These are phyloP conservation scores for Dicranocentrus wangi DNA, from an alignment of 2,888 invertebrate genomes.

Conservation along the genomic window DNA sequence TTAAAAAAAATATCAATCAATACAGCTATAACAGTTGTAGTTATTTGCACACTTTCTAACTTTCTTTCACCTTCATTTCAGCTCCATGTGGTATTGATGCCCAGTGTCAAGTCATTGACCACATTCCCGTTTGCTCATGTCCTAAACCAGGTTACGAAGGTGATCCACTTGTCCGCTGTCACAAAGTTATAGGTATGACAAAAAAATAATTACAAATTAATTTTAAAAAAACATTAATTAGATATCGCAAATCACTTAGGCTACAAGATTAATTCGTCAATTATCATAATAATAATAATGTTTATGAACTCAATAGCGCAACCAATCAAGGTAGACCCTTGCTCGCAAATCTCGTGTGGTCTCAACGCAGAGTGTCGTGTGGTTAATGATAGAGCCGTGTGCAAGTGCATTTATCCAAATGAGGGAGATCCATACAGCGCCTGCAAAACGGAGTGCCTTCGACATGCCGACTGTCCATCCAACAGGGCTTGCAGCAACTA, in stretches of 20 bases:
- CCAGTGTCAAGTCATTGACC: conserved; percentile 83
- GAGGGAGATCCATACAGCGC: conserved; percentile 90
- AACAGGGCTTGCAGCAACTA: conserved; percentile 63
- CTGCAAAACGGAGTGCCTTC: conserved; percentile 86
- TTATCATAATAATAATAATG: neutral
- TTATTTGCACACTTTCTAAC: too few relatives aligned
- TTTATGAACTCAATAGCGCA: conserved; percentile 21
- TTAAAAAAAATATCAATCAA: neutral
- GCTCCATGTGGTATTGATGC: conserved; percentile 81
- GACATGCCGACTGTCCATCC: conserved; percentile 68
- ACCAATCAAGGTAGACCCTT: conserved; percentile 53
- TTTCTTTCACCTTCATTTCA: too few relatives aligned
- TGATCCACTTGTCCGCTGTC: conserved; percentile 85
- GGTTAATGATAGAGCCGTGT: conserved; percentile 84
- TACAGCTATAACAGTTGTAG: too few relatives aligned
- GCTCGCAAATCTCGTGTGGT: conserved; percentile 83
- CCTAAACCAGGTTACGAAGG: conserved; percentile 82
- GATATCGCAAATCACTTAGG: too few relatives aligned
- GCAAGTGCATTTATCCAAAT: conserved; percentile 88
- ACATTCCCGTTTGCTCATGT: conserved; percentile 82
- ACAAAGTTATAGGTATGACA: conserved; percentile 53
- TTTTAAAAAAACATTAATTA: too few relatives aligned
- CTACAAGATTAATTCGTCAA: too few relatives aligned
- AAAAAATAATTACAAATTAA: too few relatives aligned
- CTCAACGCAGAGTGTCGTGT: conserved; percentile 82